phyloP scores from a whole-genome alignment of 2,888 invertebrate genomes.

The Lasioglossum malachurum region DNA sequence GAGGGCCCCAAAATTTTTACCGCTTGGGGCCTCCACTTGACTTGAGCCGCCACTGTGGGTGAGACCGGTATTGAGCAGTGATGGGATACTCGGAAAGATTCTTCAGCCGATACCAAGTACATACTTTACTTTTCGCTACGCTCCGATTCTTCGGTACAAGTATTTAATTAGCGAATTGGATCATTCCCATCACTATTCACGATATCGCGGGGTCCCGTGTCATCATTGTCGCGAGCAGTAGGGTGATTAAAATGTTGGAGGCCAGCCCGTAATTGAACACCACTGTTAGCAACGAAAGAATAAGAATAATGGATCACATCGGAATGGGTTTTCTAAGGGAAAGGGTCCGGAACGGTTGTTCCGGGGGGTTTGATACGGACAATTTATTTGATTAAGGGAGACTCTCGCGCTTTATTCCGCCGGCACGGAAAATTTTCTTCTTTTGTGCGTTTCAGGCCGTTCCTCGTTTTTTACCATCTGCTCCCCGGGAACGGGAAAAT shows the following conservation, averaged over 20 bases:
- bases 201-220: background rate
- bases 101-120: too few species aligned
- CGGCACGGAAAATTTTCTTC: background rate
- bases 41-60: too few species aligned
- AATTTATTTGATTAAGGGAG: constrained; percentile 38
- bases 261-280: background rate
- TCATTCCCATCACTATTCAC: background rate
- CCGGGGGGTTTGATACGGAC: constrained; percentile 27
- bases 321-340: background rate
- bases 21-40: too few species aligned
- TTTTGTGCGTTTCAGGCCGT: background rate
- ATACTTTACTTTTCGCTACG: background rate
- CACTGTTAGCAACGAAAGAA: background rate
- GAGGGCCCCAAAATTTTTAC: too few species aligned
- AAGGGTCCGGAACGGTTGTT: constrained; percentile 3
- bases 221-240: background rate
- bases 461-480: background rate
- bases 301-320: constrained; percentile 2
- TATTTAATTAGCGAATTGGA: background rate
- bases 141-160: background rate
- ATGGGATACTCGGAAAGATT: too few species aligned
- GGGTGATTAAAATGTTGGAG: background rate
- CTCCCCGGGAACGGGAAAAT: background rate
- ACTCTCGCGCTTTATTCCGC: background rate
- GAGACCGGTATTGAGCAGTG: too few species aligned